Conservation (phyloP, 2,888 invertebrate genomes). For the Coremacera marginata region DNA sequence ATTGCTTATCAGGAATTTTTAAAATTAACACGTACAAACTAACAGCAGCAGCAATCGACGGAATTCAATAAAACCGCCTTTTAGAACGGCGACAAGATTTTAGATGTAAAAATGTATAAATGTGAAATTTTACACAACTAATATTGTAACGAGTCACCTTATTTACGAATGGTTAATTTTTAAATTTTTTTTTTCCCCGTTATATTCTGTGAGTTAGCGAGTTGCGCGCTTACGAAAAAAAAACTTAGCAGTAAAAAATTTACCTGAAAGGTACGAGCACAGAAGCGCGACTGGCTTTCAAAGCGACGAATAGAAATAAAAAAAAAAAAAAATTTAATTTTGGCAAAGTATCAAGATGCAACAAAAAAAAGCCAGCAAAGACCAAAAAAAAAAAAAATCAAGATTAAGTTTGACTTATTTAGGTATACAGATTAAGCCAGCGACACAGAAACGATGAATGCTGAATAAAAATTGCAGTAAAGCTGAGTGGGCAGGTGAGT, state of each 20-base stretch:
- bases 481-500: constrained; percentile 16
- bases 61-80: too few relatives aligned
- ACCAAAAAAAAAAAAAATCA: neutral
- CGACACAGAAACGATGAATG: neutral
- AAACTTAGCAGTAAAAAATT: too few relatives aligned
- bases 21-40: too few relatives aligned
- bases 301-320: neutral
- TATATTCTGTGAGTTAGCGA: too few relatives aligned
- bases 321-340: neutral
- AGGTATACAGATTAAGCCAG: neutral
- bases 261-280: neutral
- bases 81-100: too few relatives aligned
- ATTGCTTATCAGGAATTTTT: too few relatives aligned
- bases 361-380: neutral
- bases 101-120: too few relatives aligned
- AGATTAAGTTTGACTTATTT: neutral
- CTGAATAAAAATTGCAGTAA: neutral
- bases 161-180: neutral
- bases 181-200: too few relatives aligned
- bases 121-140: too few relatives aligned
- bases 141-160: neutral
- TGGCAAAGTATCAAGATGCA: neutral
- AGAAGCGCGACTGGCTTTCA: neutral
- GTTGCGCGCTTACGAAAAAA: too few relatives aligned
- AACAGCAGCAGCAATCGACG: too few relatives aligned